These are phyloP conservation scores for Pelagia noctiluca DNA, from an alignment of 30 jellyfish, hydroid and myxozoan species.

Conservation along the genomic window DNA sequence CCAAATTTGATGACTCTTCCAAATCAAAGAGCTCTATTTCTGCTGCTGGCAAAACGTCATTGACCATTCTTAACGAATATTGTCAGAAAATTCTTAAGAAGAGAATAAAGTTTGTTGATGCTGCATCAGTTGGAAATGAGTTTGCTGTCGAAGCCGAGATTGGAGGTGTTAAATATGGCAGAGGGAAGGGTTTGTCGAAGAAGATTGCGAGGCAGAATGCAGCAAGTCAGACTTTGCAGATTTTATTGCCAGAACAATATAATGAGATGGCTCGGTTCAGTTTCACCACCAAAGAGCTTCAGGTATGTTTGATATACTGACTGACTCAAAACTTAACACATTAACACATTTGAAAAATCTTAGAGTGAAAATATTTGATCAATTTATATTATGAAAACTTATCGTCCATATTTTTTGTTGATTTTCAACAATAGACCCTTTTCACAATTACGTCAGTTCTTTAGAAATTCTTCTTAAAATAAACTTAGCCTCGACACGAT, in stretches of 20 bases:
- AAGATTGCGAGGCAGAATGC: slow-evolving; percentile 87
- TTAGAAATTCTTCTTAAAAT: neutral
- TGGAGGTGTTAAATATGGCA: slow-evolving; percentile 77
- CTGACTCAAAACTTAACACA: neutral
- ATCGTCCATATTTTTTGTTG: neutral
- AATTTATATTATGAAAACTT: too few relatives aligned
- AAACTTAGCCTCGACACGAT: neutral
- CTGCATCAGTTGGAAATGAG: slow-evolving; percentile 5
- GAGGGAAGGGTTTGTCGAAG: slow-evolving; percentile 75
- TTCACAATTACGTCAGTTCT: too few relatives aligned
- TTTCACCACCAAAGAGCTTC: slow-evolving; percentile 33
- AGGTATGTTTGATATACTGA: slow-evolving; percentile 24
- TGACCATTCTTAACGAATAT: slow-evolving; percentile 67
- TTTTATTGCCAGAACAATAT: slow-evolving; percentile 63
- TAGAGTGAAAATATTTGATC: too few relatives aligned
- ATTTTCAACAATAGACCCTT: neutral
- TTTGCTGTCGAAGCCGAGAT: slow-evolving; percentile 69
- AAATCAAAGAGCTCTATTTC: neutral
- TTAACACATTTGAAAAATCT: neutral
- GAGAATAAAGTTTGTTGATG: slow-evolving; percentile 48
- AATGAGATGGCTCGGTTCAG: slow-evolving; percentile 23
- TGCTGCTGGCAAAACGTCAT: slow-evolving; percentile 63
- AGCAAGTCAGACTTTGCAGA: slow-evolving; percentile 62
- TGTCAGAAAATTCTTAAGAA: slow-evolving; percentile 59
- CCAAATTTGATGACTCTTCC: neutral